A percentile compares a stretch with the other conserved stretches of the same genome.
Conservation (phyloP, 2,113 vertebrate species). For the Chunga burmeisteri region DNA sequence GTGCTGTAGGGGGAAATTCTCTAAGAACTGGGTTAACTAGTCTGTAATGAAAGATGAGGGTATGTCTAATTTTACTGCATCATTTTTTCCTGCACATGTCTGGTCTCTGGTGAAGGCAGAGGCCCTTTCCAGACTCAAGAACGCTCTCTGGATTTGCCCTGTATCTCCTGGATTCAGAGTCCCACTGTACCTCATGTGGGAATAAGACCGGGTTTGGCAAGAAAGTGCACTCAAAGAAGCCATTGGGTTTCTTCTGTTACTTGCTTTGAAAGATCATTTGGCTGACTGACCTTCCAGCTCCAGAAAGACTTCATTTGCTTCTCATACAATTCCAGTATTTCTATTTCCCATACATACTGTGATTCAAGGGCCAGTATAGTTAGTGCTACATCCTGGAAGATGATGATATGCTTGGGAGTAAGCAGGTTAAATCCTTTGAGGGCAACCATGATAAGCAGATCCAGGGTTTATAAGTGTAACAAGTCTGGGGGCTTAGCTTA, state of each 20-base stretch:
- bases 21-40: background rate
- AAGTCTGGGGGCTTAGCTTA: background rate
- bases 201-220: background rate
- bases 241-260: background rate
- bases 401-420: background rate
- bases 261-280: background rate
- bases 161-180: background rate
- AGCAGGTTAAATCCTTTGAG: background rate
- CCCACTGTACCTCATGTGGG: background rate
- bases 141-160: background rate
- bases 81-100: background rate
- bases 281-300: background rate
- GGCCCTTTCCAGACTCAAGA: background rate
- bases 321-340: background rate
- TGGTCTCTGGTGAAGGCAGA: background rate
- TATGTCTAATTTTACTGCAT: background rate
- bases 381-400: background rate
- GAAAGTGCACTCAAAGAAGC: background rate
- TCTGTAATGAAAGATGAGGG: background rate
- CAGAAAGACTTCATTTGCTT: background rate
- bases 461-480: background rate
- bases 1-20: background rate
- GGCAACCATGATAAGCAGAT: background rate
- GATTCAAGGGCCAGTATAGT: background rate
- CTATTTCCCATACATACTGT: background rate